Evolutionary conservation across 2,888 invertebrate genomes (phyloP), one percentile per base, ranked within the genome.

Genomic region (Drosophila mulleri): DNA sequence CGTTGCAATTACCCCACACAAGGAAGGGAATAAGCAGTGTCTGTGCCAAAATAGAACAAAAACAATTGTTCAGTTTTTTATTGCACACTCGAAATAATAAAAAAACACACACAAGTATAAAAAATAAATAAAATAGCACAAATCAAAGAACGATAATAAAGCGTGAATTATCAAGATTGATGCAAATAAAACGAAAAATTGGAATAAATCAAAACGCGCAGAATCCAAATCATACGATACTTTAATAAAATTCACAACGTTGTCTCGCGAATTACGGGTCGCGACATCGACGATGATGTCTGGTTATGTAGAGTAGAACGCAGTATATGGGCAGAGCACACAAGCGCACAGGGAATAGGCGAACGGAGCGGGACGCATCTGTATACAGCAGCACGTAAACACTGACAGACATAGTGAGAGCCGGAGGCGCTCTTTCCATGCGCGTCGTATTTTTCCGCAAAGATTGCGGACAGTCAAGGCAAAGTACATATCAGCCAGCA

Each of bases 251-350:
- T 59, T 57, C 57, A 59, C 32, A 29, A 70, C 70, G 61, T 58
- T 65, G 77, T 62, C 66, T 80, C 64, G 82, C 58, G 56, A 74
- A 72, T 81, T 65, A 50, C 85, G 85, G 84, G 80, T 78, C 85
- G 89, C 77, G 77, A 79, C 89, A 71, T 53, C 67, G 59, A 61
- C 73, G 61, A 80, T 76, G 75, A 80, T 78, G 75, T 86, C 83
- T 86, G 90, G 79, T 86, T 86, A 86, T 86, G 83, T 78, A 86
- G 75, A 71, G 78, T 88, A 86, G 72, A 90, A 83, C 85, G 88
- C 88, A 86, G 81, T 88, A 88, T 44, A 54, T 23, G 32, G 67
- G 59, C 62, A 78, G 56, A 72, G 35, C 57, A 68, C 56, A 48
- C 48, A 29, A 70, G 18, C 50, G 12, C 32, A 32, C 57, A 61